Percentiles rank a stretch among this genome's conserved stretches.
Conservation (phyloP, 2,888 invertebrate species). For the Hirtodrosophila duncani region DNA sequence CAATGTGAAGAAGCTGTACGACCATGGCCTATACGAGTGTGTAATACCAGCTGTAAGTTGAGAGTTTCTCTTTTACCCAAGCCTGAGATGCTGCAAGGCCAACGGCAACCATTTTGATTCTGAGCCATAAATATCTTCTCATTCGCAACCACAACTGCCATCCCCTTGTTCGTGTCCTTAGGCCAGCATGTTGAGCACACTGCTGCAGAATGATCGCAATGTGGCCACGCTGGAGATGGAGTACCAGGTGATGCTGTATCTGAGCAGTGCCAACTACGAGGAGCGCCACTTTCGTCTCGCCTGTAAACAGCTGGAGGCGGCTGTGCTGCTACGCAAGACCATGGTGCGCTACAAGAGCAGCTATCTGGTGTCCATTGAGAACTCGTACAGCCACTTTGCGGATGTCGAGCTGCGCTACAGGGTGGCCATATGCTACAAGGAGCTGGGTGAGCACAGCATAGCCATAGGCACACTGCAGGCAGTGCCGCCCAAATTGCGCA, state of each 20-base stretch:
- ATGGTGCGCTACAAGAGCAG: slow-evolving; percentile 69
- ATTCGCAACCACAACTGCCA: background rate
- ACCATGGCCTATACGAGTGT: slow-evolving; percentile 85
- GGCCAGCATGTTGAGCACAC: slow-evolving; percentile 83
- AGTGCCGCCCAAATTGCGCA: slow-evolving; percentile 82
- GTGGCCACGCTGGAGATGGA: slow-evolving; percentile 80
- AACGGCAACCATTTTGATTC: too few relatives aligned
- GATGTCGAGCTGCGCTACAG: slow-evolving; percentile 86
- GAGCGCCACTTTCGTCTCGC: slow-evolving; percentile 84
- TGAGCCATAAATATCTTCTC: too few relatives aligned
- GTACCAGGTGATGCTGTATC: slow-evolving; percentile 83
- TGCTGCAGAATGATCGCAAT: slow-evolving; percentile 82
- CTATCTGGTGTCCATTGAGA: slow-evolving; percentile 64
- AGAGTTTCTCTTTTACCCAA: too few relatives aligned
- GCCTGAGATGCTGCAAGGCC: too few relatives aligned
- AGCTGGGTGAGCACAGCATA: slow-evolving; percentile 83
- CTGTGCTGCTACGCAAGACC: slow-evolving; percentile 79
- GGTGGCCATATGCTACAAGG: slow-evolving; percentile 83
- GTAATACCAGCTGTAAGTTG: slow-evolving; percentile 84
- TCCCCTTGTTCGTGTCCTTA: slow-evolving; percentile 59
- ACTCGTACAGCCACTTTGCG: slow-evolving; percentile 68
- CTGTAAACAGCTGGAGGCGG: slow-evolving; percentile 80
- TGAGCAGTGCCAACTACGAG: slow-evolving; percentile 85
- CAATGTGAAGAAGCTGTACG: slow-evolving; percentile 84
- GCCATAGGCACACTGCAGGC: slow-evolving; percentile 77